Evolutionary conservation across 2,797 vertebrate genomes (phyloP).

Genomic region (Lepilemur septentrionalis): DNA sequence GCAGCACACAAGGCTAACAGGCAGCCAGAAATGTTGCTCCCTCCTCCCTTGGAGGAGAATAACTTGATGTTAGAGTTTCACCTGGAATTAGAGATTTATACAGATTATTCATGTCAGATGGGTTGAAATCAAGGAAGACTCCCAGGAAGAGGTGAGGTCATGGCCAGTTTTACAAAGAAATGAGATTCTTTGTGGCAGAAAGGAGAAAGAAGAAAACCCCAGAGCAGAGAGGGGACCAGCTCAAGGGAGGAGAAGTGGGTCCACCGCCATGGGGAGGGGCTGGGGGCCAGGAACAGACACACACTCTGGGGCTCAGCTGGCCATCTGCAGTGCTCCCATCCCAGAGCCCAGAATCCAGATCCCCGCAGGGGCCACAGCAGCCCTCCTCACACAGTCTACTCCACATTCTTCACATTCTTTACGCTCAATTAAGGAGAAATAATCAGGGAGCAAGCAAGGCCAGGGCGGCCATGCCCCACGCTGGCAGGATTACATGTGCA

Average conservation of each 20-base stretch:
- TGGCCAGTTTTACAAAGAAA: not conserved
- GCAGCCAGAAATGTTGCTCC: not conserved
- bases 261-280: fast-evolving
- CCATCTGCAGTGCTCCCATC: conserved; percentile 37
- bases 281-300: not conserved
- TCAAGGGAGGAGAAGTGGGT: not conserved
- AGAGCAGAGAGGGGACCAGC: not conserved
- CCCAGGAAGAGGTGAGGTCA: not conserved
- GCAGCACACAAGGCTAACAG: not conserved
- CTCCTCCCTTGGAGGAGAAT: not conserved
- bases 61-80: not conserved
- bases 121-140: not conserved
- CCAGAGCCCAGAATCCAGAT: conserved; percentile 19
- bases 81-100: not conserved
- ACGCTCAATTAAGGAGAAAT: conserved; percentile 79
- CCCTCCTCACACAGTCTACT: conserved; percentile 38
- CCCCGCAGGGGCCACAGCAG: not conserved
- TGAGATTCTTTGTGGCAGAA: not conserved
- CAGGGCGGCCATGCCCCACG: conserved; percentile 8
- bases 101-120: not conserved
- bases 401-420: conserved; percentile 78
- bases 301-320: not conserved
- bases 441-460: conserved; percentile 67
- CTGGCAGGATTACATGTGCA: not conserved
- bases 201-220: not conserved